Evolutionary conservation across 1,140 invertebrate species (phyloP).

Genomic region (Phthorimaea operculella): DNA sequence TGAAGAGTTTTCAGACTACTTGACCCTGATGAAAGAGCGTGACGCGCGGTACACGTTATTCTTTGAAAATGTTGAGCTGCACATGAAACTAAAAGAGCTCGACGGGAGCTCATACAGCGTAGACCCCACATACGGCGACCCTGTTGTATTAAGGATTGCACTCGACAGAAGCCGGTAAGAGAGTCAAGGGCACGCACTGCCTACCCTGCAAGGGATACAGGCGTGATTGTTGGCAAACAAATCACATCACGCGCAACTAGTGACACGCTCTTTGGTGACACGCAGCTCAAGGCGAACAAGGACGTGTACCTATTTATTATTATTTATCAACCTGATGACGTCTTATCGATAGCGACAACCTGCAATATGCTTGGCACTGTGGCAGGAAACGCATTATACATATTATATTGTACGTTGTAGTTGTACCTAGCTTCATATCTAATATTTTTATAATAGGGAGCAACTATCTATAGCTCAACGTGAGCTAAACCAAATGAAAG

Average conservation of each 20-base stretch:
- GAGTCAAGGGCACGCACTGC: not conserved
- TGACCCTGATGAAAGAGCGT: conserved; percentile 47
- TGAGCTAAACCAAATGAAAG: conserved; percentile 43
- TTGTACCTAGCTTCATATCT: no score
- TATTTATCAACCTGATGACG: no score
- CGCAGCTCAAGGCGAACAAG: not conserved
- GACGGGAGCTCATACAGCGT: conserved; percentile 25
- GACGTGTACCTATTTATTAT: not conserved
- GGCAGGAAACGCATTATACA: no score
- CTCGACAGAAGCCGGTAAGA: conserved; percentile 53
- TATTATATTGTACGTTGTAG: no score
- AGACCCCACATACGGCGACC: conserved; percentile 37
- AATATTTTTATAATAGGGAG: conserved; percentile 28
- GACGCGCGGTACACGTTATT: conserved; percentile 57
- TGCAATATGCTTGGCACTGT: no score
- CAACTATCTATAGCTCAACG: conserved; percentile 41
- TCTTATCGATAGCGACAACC: no score
- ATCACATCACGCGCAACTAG: not conserved
- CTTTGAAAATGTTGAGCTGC: conserved; percentile 53
- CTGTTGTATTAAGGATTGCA: conserved; percentile 49
- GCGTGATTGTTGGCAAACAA: not conserved
- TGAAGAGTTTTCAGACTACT: conserved; percentile 49
- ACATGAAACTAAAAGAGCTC: conserved; percentile 45
- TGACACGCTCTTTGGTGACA: no score
- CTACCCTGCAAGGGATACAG: no score